phyloP scores from a whole-genome alignment of 2,888 invertebrate species.

The Nezara viridula region DNA sequence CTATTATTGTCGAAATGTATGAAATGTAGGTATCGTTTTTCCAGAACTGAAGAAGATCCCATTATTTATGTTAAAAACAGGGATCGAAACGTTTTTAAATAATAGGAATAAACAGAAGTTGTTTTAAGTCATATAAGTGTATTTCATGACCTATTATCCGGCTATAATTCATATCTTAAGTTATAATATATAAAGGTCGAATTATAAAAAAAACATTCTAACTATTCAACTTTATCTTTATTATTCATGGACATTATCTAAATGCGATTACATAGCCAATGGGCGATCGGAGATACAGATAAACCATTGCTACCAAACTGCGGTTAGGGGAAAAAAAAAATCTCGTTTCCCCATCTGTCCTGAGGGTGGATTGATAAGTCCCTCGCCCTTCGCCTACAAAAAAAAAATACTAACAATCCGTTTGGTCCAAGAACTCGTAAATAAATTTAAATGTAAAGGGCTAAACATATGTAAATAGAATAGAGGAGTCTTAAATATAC shows the following conservation, averaged over 20 bases:
- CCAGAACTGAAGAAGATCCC: too few species aligned
- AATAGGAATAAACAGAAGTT: too few species aligned
- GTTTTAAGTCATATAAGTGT: too few species aligned
- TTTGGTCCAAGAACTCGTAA: not conserved
- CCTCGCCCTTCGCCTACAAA: not conserved
- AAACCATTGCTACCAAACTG: not conserved
- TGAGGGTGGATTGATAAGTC: not conserved
- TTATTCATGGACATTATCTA: not conserved
- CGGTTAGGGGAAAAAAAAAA: not conserved
- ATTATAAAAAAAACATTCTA: too few species aligned
- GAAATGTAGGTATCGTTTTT: too few species aligned
- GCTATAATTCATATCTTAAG: too few species aligned
- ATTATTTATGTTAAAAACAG: too few species aligned
- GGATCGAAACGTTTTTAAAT: too few species aligned
- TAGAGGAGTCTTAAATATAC: not conserved
- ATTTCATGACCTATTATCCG: too few species aligned
- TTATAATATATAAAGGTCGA: too few species aligned
- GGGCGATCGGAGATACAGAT: not conserved
- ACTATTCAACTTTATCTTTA: not conserved
- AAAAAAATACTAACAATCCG: constrained; percentile 8
- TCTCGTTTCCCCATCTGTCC: not conserved
- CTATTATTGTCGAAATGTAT: too few species aligned
- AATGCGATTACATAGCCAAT: not conserved
- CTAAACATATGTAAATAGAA: not conserved
- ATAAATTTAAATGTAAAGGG: not conserved